These are phyloP conservation scores for Campopleginae sp. DNA, from an alignment of 2,888 invertebrate genomes.

Conservation along the genomic window DNA sequence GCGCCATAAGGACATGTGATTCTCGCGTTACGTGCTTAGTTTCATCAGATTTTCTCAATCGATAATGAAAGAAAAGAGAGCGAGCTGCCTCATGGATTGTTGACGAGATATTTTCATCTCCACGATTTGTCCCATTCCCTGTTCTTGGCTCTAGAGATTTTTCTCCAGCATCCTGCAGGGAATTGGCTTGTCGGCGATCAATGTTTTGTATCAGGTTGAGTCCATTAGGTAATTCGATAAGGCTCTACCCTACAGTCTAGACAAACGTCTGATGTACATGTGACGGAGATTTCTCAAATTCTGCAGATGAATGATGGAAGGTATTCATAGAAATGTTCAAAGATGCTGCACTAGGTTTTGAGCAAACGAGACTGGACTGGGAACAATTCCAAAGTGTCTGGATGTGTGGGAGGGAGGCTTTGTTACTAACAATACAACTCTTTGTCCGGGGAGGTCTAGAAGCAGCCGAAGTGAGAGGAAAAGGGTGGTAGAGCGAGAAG, in stretches of 20 bases:
- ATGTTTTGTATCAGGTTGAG: too few relatives aligned
- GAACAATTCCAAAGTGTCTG: conserved; percentile 55
- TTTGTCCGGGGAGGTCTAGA: conserved; percentile 54
- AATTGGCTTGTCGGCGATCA: background rate
- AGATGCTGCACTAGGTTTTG: background rate
- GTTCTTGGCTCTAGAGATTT: background rate
- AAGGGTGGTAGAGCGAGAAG: conserved; percentile 3
- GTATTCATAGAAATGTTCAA: conserved; percentile 41
- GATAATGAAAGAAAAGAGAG: background rate
- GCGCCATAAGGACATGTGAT: background rate
- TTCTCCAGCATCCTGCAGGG: background rate
- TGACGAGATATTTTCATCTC: background rate
- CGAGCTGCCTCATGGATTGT: background rate
- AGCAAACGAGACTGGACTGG: conserved; percentile 57
- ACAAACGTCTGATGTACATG: conserved; percentile 43
- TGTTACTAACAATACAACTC: conserved; percentile 54
- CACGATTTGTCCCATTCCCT: background rate
- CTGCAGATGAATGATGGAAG: conserved; percentile 21
- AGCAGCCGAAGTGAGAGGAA: background rate
- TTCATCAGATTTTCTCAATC: background rate
- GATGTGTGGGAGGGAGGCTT: conserved; percentile 37
- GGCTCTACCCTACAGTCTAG: conserved; percentile 4
- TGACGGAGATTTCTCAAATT: conserved; percentile 36
- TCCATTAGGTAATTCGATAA: background rate
- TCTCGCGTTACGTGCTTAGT: conserved; percentile 11